Base-by-base conservation (phyloP, 1,140 invertebrate genomes). In the Alviniconcha marisindica region DNA sequence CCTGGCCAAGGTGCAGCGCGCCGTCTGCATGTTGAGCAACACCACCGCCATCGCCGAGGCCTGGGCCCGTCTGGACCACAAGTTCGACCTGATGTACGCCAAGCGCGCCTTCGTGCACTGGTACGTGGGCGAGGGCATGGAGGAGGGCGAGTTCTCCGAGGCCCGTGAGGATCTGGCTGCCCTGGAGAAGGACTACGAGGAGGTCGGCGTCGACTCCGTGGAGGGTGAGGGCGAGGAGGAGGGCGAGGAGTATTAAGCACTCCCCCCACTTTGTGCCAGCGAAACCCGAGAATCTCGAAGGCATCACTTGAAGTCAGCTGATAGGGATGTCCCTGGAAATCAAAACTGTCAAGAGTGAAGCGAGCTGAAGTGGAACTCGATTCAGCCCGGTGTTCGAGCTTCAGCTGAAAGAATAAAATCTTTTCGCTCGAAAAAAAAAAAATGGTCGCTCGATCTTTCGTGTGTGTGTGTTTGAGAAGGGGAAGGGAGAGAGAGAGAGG, bases 181-280 rank as follows among this genome's bases (percentile, higher is more conserved):
- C 79, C 91, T 95, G 95, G 95, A 91, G 95, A 96, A 96, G 92
- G 96, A 97, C 92, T 97, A 97, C 92, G 96, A 96, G 93, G 96
- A 96, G 92, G 96, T 87, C 95, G 96, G 81, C 95, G 96, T 94
- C 96, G 96, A 93, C 96, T 96, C 88, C 60, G 84, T 87, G 28
- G 95, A 95, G 33, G 96, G 96, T 89, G 96, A 95, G 82, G 91
- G 89, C 74, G 87, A 91, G 73, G 92, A 93, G 44, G 93, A 92
- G 38, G 92, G 85, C 36, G 96, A 94, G 71, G 96, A 96, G 69
- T 87, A 87, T 78, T 97, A 85, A 69, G 81, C 31, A 56, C 54
- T 66, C 21, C 48, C 33, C 51, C 24, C 48, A 1, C 21, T 36
- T 31, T 28, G 14, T 28, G 40, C 21, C 54, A 63, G 24, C 54